Percentiles rank a stretch among this genome's conserved stretches.
These are phyloP conservation scores for Deroplatys truncata DNA, from an alignment of 2,888 invertebrate genomes.

Conservation along the genomic window DNA sequence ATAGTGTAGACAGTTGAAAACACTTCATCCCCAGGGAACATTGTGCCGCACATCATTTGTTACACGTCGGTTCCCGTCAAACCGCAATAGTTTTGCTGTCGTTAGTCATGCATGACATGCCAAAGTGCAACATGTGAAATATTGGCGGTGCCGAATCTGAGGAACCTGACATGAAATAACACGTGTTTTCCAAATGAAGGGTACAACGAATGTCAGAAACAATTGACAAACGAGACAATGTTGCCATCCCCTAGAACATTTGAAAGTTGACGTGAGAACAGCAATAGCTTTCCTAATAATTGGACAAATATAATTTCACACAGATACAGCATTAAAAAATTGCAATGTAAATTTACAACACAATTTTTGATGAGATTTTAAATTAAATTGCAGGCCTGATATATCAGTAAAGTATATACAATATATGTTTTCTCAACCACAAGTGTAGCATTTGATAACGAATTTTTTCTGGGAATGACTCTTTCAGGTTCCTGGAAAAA, in stretches of 20 bases:
- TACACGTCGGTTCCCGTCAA: background rate
- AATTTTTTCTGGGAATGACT: no score
- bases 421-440: no score
- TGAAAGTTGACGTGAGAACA: background rate
- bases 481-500: no score
- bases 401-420: no score
- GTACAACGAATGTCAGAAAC: background rate
- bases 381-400: no score
- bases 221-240: background rate
- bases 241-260: background rate
- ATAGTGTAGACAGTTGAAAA: background rate
- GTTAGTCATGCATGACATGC: background rate
- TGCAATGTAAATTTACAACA: no score
- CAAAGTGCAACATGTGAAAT: background rate
- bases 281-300: no score
- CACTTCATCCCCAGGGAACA: background rate
- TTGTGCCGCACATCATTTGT: background rate
- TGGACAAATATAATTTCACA: no score
- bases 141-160: background rate
- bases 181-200: background rate
- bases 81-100: background rate
- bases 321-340: no score
- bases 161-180: background rate
- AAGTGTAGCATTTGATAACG: no score
- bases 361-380: no score